Percentiles rank a stretch among this genome's conserved stretches.
Evolutionary conservation across 2,113 vertebrate species (phyloP).

Genomic region (Pithys albifrons): DNA sequence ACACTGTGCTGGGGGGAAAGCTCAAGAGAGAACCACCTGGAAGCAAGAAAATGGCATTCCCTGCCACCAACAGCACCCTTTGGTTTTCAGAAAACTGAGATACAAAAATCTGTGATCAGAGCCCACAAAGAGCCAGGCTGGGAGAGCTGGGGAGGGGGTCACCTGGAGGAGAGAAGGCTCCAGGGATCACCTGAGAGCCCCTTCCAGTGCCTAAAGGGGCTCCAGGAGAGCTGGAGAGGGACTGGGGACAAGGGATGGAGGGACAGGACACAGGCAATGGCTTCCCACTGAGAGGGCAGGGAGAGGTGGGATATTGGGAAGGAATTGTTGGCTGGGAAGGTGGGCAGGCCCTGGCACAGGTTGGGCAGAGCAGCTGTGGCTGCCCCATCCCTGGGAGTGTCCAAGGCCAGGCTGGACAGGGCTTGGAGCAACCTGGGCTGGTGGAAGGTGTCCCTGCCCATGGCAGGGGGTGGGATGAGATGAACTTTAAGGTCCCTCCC

Average conservation of each 20-base stretch:
- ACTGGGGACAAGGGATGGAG: neutral
- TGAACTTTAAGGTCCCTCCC: neutral
- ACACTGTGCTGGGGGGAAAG: neutral
- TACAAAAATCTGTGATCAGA: neutral
- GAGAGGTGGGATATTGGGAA: neutral
- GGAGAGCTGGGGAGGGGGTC: rapidly evolving
- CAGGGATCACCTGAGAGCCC: neutral
- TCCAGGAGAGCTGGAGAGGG: neutral
- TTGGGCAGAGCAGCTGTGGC: neutral
- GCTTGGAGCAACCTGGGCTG: rapidly evolving
- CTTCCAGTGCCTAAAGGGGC: rapidly evolving
- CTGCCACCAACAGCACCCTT: neutral
- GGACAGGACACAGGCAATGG: neutral
- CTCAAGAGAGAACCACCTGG: neutral
- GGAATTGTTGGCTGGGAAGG: rapidly evolving
- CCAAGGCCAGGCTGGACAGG: rapidly evolving
- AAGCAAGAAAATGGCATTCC: neutral
- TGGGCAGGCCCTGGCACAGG: neutral
- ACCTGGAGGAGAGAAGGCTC: neutral
- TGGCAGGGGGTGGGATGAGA: rapidly evolving
- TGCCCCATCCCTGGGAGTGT: neutral
- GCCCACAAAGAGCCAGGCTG: neutral
- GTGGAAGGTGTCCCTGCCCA: neutral
- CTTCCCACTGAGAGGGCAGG: neutral
- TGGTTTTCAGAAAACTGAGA: neutral